These are phyloP conservation scores for Yasuhikotakia modesta DNA, from an alignment of 2,797 vertebrate genomes.

Conservation along the genomic window DNA sequence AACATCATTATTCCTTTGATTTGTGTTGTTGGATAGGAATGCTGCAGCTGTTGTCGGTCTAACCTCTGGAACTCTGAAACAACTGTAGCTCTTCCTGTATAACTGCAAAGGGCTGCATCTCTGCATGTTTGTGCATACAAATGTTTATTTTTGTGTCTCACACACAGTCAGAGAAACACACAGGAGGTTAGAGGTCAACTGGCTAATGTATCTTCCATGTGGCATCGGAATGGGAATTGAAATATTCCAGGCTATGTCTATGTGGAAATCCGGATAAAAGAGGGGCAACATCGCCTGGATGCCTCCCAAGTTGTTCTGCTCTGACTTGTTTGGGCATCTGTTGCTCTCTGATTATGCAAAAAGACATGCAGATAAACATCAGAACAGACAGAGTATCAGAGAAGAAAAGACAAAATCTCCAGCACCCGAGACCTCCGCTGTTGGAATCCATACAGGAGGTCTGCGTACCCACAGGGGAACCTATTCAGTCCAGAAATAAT, in stretches of 20 bases:
- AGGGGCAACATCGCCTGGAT: slow-evolving; percentile 27
- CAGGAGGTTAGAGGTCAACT: slow-evolving; percentile 22
- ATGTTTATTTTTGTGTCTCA: slow-evolving; percentile 39
- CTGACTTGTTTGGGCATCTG: slow-evolving; percentile 70
- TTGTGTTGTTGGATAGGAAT: slow-evolving; percentile 14
- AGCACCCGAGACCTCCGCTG: slow-evolving; percentile 29
- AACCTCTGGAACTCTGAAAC: slow-evolving; percentile 15
- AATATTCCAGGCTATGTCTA: slow-evolving; percentile 36
- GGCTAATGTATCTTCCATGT: slow-evolving; percentile 37
- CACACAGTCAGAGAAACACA: slow-evolving; percentile 23
- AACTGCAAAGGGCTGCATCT: slow-evolving; percentile 18
- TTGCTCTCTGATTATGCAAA: slow-evolving; percentile 57
- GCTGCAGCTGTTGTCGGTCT: slow-evolving; percentile 21
- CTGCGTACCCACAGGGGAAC: slow-evolving; percentile 28
- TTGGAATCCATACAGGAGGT: slow-evolving; percentile 32
- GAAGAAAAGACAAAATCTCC: slow-evolving; percentile 39
- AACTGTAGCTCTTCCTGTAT: slow-evolving; percentile 1
- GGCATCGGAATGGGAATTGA: slow-evolving; percentile 33
- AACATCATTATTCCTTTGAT: not conserved
- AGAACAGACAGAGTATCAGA: slow-evolving; percentile 53
- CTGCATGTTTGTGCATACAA: slow-evolving; percentile 41
- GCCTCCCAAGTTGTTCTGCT: slow-evolving; percentile 47
- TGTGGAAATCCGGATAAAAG: slow-evolving; percentile 38
- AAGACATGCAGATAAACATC: slow-evolving; percentile 66
- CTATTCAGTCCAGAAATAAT: slow-evolving; percentile 31